A percentile compares a stretch with the other conserved stretches of the same genome.
phyloP scores from a whole-genome alignment of 2,797 vertebrate genomes.

The Nannoperca obscura region DNA sequence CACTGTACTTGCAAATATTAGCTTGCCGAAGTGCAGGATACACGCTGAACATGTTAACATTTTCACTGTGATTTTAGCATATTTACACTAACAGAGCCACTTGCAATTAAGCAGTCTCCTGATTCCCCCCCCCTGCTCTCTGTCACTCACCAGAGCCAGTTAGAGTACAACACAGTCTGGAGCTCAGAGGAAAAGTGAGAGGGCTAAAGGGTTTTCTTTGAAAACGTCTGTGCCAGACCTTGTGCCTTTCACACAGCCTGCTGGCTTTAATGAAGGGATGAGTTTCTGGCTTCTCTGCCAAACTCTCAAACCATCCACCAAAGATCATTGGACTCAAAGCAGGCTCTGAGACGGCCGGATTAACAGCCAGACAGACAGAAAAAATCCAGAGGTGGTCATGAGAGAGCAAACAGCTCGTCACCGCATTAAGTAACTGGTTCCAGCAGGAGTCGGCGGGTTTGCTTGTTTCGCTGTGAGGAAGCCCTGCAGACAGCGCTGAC shows the following conservation, averaged over 20 bases:
- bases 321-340: conserved; percentile 40
- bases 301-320: conserved; percentile 46
- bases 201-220: conserved; percentile 27
- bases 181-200: conserved; percentile 15
- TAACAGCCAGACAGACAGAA: conserved; percentile 73
- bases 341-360: conserved; percentile 55
- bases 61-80: background rate
- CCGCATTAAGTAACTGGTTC: conserved; percentile 52
- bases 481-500: conserved; percentile 39
- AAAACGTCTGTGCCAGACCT: background rate
- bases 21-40: too few relatives aligned
- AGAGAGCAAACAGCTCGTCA: conserved; percentile 49
- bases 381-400: conserved; percentile 59
- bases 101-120: conserved; percentile 11
- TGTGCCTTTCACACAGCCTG: conserved; percentile 15
- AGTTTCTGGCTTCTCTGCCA: too few relatives aligned
- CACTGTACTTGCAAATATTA: too few relatives aligned
- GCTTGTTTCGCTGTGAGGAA: conserved; percentile 53
- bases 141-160: conserved; percentile 2
- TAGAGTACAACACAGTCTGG: conserved; percentile 4
- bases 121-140: background rate
- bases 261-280: conserved; percentile 42
- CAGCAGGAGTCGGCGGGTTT: conserved; percentile 50
- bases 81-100: background rate
- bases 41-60: background rate